Percentiles rank a stretch among this genome's conserved stretches.
phyloP scores from a whole-genome alignment of 2,797 vertebrate genomes.

The Stomatorhinus walkeri region DNA sequence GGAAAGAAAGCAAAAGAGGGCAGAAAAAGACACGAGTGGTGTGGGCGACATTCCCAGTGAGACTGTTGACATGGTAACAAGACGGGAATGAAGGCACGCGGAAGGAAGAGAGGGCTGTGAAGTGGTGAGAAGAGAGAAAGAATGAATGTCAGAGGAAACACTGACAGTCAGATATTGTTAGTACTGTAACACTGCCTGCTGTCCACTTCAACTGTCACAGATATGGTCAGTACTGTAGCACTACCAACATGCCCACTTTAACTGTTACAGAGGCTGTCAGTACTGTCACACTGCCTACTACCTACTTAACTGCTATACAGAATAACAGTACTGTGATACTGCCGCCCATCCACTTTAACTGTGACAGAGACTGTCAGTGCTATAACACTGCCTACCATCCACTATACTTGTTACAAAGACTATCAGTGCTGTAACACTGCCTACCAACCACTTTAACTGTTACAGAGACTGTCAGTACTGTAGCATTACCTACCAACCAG shows the following conservation, averaged over 20 bases:
- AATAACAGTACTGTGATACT: neutral
- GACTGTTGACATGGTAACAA: slow-evolving; percentile 66
- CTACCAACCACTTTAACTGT: neutral
- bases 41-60: slow-evolving; percentile 59
- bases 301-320: neutral
- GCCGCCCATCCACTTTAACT: neutral
- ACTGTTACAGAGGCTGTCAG: neutral
- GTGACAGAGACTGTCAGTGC: neutral
- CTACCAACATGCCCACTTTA: neutral
- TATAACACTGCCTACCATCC: neutral
- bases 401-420: neutral
- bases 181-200: neutral
- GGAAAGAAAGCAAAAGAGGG: slow-evolving; percentile 9
- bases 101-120: slow-evolving; percentile 47
- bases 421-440: neutral
- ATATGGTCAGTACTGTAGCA: neutral
- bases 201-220: neutral
- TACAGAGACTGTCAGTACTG: neutral
- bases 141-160: neutral
- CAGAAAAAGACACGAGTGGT: slow-evolving; percentile 30
- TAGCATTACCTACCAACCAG: neutral
- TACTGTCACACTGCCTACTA: neutral
- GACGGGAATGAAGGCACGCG: slow-evolving; percentile 52
- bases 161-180: neutral
- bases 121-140: neutral